Evolutionary conservation across 2,888 invertebrate genomes (phyloP).

Genomic region (Drosophila algonquin): DNA sequence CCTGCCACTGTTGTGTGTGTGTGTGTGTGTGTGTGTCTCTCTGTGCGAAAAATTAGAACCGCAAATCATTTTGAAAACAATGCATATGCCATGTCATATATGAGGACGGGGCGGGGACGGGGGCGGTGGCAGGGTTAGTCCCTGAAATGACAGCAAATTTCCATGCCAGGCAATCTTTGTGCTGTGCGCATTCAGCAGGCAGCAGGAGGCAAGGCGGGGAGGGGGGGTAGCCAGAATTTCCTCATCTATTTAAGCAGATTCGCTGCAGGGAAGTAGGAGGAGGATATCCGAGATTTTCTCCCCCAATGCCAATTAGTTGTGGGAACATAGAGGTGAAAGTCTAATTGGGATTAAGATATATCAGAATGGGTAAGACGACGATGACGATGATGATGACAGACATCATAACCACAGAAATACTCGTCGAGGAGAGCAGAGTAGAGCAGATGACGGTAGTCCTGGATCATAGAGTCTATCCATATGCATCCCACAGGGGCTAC

Average conservation of each 20-base stretch:
- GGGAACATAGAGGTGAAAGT: conserved; percentile 14
- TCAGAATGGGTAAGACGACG: not conserved
- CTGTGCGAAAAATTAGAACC: conserved; percentile 69
- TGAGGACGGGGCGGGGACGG: conserved; percentile 30
- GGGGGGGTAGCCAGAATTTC: conserved; percentile 13
- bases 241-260: conserved; percentile 13
- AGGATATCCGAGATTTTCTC: conserved; percentile 34
- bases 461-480: too few relatives aligned
- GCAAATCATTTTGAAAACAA: conserved; percentile 76
- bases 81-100: conserved; percentile 77
- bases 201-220: too few relatives aligned
- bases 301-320: conserved; percentile 35
- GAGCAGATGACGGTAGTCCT: too few relatives aligned
- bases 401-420: too few relatives aligned
- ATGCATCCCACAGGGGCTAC: too few relatives aligned
- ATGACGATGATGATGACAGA: too few relatives aligned
- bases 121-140: conserved; percentile 9
- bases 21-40: conserved; percentile 4
- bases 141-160: conserved; percentile 9
- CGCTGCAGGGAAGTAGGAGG: conserved; percentile 13
- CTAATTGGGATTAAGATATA: conserved; percentile 43
- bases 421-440: too few relatives aligned
- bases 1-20: too few relatives aligned
- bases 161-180: conserved; percentile 5
- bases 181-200: not conserved